phyloP scores from a whole-genome alignment of 2,797 vertebrate genomes.

The Acanthurus tractus region DNA sequence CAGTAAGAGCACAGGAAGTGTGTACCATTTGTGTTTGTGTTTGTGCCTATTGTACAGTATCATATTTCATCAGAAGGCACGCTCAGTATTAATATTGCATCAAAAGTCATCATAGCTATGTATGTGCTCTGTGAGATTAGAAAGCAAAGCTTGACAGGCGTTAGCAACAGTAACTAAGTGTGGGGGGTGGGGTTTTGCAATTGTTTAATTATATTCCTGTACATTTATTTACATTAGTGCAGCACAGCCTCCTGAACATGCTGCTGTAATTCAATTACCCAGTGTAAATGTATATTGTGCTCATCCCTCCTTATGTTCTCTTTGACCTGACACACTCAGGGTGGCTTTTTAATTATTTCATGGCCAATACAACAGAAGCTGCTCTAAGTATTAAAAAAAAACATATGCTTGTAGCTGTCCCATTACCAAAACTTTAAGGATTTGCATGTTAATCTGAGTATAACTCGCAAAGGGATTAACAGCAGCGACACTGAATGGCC shows the following conservation, averaged over 20 bases:
- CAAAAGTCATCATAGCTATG: not conserved
- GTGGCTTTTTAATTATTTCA: slow-evolving; percentile 4
- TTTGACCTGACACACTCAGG: not conserved
- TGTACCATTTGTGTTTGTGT: too few species aligned
- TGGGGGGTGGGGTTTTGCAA: not conserved
- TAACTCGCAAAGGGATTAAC: slow-evolving; percentile 58
- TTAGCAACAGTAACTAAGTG: not conserved
- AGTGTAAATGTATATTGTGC: not conserved
- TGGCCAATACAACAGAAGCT: slow-evolving; percentile 7
- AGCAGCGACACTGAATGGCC: slow-evolving; percentile 41
- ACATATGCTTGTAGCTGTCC: slow-evolving; percentile 8
- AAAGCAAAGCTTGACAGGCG: not conserved
- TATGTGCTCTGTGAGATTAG: not conserved
- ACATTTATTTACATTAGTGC: slow-evolving; percentile 37
- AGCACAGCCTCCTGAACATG: not conserved
- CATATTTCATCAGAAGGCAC: too few species aligned
- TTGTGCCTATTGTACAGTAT: too few species aligned
- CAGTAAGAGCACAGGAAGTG: too few species aligned
- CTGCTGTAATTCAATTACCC: slow-evolving; percentile 24
- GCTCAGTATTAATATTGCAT: too few species aligned
- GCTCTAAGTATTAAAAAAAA: slow-evolving; percentile 12
- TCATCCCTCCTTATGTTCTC: not conserved
- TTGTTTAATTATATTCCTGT: slow-evolving; percentile 6
- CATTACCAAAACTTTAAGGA: slow-evolving; percentile 41
- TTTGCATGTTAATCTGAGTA: slow-evolving; percentile 62